Conservation (phyloP, 2,113 vertebrate genomes). For the Chascanopsetta lugubris region DNA sequence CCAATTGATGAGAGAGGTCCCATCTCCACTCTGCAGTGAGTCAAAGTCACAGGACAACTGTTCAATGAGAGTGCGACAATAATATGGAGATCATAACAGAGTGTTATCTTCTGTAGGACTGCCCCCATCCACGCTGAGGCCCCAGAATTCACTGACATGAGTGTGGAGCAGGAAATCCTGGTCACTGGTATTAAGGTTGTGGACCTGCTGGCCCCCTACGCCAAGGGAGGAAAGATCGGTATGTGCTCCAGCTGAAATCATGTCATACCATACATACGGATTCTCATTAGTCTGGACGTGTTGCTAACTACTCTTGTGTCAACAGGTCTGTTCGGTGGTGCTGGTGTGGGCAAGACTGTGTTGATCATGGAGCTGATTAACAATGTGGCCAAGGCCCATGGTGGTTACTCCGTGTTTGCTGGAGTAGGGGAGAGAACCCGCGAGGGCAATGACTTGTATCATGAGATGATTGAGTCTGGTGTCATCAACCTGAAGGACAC, state of each 20-base stretch:
- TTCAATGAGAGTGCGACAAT: too few species aligned
- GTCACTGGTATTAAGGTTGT: constrained; percentile 98
- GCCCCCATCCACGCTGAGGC: constrained; percentile 97
- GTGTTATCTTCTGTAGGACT: constrained; percentile 79
- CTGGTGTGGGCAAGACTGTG: constrained; percentile 96
- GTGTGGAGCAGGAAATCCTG: constrained; percentile 98
- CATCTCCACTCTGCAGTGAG: constrained; percentile 96
- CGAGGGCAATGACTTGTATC: constrained; percentile 97
- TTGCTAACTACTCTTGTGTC: fast-evolving
- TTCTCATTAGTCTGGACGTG: background rate
- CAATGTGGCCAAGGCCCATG: constrained; percentile 98
- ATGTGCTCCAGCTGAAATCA: constrained; percentile 34
- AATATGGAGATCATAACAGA: too few species aligned
- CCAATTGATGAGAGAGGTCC: constrained; percentile 97
- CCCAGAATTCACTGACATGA: constrained; percentile 97
- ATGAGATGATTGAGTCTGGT: constrained; percentile 99
- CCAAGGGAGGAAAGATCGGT: constrained; percentile 99
- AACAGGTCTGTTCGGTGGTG: constrained; percentile 93
- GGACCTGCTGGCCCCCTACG: constrained; percentile 95
- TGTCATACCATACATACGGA: background rate
- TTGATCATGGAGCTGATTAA: constrained; percentile 99
- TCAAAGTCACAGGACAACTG: background rate
- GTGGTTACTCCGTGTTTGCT: constrained; percentile 97
- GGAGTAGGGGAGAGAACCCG: constrained; percentile 97
- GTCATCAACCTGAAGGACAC: constrained; percentile 98